Base-by-base conservation (phyloP, 2,888 invertebrate species). In the Leptinotarsa peninsularis region DNA sequence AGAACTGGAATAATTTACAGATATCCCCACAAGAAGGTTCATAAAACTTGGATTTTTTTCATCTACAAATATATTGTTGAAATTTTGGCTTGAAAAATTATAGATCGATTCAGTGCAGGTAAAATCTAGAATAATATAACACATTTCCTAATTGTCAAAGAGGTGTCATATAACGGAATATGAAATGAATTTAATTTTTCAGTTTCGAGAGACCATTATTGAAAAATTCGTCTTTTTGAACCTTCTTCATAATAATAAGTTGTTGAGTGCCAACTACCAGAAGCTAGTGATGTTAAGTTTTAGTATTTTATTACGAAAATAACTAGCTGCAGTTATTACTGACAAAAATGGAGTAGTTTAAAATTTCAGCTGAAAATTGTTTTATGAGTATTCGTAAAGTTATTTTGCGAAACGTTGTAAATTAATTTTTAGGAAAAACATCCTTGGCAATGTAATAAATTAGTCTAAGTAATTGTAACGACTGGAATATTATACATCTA, bases 191-290 rank as follows among this genome's bases (percentile, higher is more conserved):
- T 18, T 18, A 18, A 18, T 43, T 43, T 43, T 43, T 7, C 0
- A 33, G 7, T 33, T 43, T 43, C 10, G 43, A 43, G 10, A 13
- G 3, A 10, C 10, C 10, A 10, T 43, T 43, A 3, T 13, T 43
- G 43, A 43, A 10, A 43, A 43, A 43, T 43, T 43, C 43, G 10
- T 43, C 43, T 43, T 43, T 43, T 18, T 67, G 33, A 54, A 69
- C 50, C 68, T 77, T 71, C 71, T 54, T 70, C 52, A 66, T 80
- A 77, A 75, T 74, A 80, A 74, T 78, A 82, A 83, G 82, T 84
- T 84, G 85, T 84, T 86, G 87, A 88, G 88, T 88, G 88, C 88
- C 88, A 88, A 88, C 86, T 87, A 87, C 87, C 86, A 84, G 83
- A 82, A 81, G 77, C 76, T 82, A 82, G 84, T 84, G 83, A 84